A percentile compares a stretch with the other conserved stretches of the same genome.
These are phyloP conservation scores for Ciconia maguari DNA, from an alignment of 2,113 vertebrate genomes.

Conservation along the genomic window DNA sequence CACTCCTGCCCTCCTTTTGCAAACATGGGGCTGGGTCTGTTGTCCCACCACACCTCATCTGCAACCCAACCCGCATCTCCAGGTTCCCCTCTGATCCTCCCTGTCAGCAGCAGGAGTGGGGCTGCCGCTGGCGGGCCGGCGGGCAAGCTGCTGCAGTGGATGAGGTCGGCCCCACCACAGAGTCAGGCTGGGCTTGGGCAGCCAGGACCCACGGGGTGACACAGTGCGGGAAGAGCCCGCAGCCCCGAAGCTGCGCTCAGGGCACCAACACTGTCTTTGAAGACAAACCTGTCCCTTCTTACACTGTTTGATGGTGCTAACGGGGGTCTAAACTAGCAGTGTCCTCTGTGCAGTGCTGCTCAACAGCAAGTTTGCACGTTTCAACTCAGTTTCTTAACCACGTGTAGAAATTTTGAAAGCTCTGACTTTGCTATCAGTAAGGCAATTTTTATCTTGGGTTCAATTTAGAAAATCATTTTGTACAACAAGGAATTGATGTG, in stretches of 20 bases:
- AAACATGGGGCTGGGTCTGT: background rate
- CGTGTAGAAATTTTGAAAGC: background rate
- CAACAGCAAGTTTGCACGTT: background rate
- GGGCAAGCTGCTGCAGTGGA: background rate
- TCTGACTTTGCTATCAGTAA: background rate
- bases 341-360: background rate
- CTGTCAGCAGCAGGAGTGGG: background rate
- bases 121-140: rapidly evolving
- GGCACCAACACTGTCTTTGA: background rate
- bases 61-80: background rate
- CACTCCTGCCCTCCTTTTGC: background rate
- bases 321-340: background rate
- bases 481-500: background rate
- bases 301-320: background rate
- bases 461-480: background rate
- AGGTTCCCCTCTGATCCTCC: background rate
- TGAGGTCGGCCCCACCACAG: too few relatives aligned
- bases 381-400: background rate
- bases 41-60: background rate
- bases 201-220: background rate
- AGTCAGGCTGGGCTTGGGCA: background rate
- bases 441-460: background rate
- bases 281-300: background rate
- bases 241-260: background rate
- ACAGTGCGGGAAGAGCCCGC: rapidly evolving